A percentile compares a stretch with the other conserved stretches of the same genome.
These are phyloP conservation scores for Squalus acanthias DNA, from an alignment of 2,797 vertebrate genomes.

Conservation along the genomic window DNA sequence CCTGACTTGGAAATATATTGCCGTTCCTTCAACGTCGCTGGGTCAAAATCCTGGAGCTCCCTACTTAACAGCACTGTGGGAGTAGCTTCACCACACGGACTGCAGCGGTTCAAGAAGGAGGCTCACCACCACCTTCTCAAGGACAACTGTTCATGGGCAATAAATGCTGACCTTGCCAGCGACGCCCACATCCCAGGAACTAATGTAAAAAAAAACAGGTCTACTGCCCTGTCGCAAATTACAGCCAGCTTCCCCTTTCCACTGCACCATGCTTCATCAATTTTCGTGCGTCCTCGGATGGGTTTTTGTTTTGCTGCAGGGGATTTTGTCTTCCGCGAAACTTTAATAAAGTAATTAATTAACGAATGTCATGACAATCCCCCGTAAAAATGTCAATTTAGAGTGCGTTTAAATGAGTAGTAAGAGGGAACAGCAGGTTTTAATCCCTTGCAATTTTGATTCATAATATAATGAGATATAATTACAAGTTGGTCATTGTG, in stretches of 20 bases:
- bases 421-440: neutral
- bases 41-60: too few relatives aligned
- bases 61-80: too few relatives aligned
- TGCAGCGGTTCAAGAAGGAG: too few relatives aligned
- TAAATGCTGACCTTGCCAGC: too few relatives aligned
- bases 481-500: conserved; percentile 2
- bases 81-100: too few relatives aligned
- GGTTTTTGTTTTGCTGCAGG: neutral
- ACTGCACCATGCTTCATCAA: neutral
- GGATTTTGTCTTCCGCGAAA: neutral
- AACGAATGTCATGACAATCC: neutral
- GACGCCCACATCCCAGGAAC: too few relatives aligned
- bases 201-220: neutral
- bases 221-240: neutral
- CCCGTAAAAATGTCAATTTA: neutral
- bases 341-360: conserved; percentile 18
- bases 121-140: too few relatives aligned
- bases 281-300: neutral
- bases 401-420: neutral
- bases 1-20: too few relatives aligned
- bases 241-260: neutral
- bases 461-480: conserved; percentile 1
- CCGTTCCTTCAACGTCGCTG: too few relatives aligned
- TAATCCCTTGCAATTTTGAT: neutral
- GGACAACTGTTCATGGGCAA: too few relatives aligned